A percentile compares a stretch with the other conserved stretches of the same genome.
phyloP scores from a whole-genome alignment of 2,888 invertebrate species.

The Xestia xanthographa region DNA sequence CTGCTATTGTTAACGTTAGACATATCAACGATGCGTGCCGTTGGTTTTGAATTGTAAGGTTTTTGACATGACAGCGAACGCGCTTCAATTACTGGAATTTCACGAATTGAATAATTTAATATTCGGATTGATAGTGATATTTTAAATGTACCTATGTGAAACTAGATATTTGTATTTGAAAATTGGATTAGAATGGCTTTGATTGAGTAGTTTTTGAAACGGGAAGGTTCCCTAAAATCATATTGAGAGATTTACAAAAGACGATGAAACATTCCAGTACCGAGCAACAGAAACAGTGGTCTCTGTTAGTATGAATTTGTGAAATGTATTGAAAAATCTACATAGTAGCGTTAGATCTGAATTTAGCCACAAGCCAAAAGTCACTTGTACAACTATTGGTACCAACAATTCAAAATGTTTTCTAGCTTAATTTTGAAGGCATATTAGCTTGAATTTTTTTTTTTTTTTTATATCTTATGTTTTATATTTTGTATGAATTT shows the following conservation, averaged over 20 bases:
- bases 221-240: background rate
- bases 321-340: background rate
- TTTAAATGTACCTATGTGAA: slow-evolving; percentile 19
- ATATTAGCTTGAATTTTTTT: too few relatives aligned
- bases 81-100: slow-evolving; percentile 65
- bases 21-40: slow-evolving; percentile 63
- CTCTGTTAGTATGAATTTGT: background rate
- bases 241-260: background rate
- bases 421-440: background rate
- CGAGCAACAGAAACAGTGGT: background rate
- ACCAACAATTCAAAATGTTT: background rate
- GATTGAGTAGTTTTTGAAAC: background rate
- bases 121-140: slow-evolving; percentile 42
- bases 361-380: background rate
- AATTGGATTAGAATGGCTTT: background rate
- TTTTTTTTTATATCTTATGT: too few relatives aligned
- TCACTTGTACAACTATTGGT: background rate
- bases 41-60: slow-evolving; percentile 72
- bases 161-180: background rate
- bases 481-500: too few relatives aligned
- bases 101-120: slow-evolving; percentile 67
- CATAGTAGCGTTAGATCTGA: background rate
- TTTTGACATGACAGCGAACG: slow-evolving; percentile 71
- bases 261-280: background rate
- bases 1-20: slow-evolving; percentile 76